These are phyloP conservation scores for Vultur gryphus DNA, from an alignment of 2,797 vertebrate genomes.

Conservation along the genomic window DNA sequence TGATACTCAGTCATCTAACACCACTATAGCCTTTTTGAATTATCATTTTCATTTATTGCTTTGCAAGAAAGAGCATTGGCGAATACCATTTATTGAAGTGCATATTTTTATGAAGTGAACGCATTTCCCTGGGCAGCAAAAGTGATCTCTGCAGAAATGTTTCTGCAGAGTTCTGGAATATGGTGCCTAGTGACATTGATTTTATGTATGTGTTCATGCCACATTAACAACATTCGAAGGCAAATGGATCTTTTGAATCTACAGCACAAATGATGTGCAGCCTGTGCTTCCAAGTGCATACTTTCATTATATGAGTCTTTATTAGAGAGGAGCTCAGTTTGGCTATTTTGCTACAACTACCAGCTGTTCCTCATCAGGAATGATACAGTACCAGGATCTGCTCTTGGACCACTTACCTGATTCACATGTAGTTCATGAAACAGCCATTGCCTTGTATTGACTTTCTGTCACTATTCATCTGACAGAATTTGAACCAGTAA, in stretches of 20 bases:
- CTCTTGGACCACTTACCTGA: neutral
- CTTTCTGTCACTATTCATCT: constrained; percentile 9
- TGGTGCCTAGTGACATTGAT: neutral
- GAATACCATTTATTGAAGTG: neutral
- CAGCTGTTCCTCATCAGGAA: constrained; percentile 30
- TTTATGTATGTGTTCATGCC: neutral
- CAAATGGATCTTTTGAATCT: neutral
- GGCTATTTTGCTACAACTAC: neutral
- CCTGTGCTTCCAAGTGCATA: neutral
- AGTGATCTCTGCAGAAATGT: neutral
- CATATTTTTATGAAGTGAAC: neutral
- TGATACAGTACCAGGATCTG: neutral
- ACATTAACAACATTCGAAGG: neutral
- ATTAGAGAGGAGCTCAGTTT: neutral
- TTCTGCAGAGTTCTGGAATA: neutral
- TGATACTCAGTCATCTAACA: neutral
- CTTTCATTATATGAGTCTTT: neutral
- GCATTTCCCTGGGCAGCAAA: neutral
- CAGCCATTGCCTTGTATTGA: neutral
- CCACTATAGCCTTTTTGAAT: neutral
- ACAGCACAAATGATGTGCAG: neutral
- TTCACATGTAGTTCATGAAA: neutral
- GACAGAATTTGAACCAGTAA: constrained; percentile 17
- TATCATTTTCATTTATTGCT: neutral
- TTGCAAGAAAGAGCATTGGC: neutral